Base-by-base conservation (phyloP, 2,113 vertebrate species). In the Cochlearius cochlearius region DNA sequence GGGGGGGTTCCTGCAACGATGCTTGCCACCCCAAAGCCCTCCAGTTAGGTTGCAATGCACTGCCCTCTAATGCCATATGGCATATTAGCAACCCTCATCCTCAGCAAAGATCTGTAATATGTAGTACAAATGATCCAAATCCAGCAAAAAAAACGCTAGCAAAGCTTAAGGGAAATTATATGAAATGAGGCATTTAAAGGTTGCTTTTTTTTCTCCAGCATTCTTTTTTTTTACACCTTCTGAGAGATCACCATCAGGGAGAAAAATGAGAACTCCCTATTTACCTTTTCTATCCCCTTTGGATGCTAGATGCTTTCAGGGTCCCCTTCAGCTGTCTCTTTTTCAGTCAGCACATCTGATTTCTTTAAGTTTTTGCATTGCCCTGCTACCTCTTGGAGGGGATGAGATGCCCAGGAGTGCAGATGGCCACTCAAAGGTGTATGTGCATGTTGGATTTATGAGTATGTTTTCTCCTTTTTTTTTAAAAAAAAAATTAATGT, bases 31-130 rank as follows among this genome's bases (percentile, higher is more conserved):
- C 34, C 19, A 25, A 47, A 89, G 32, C 64, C 6, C 36, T 49
- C 18, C 26, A 4, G 13, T 75, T 83, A 62, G 41, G 30, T 56
- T 95, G 83, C 66, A 3, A 47, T 1, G 41, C 60, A 91, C 83
- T 96, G 95, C 94, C 92, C 94, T 91, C 92, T 96, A 93, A 94
- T 62, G 97, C n/a, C 62, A 22, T 43, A 9, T 22, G 55, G 53
- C 49, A 62, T n/a, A 68, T 43, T 58, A 76, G 76, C 92, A 95
- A 36, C 30, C 47, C 66, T 56, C 38, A 6, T 15, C 13, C 49
- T 60, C 43, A 11, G 34, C 22, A 15, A 49, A 60, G 27, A 26
- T 53, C 60, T 49, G 27, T 39, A 69, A 55, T 7, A 29, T 0
- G 2, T 2, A 10, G 4, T 3, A 36, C 16, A 75, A 74, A 71